These are phyloP conservation scores for Dicrostonyx torquatus DNA, from an alignment of 2,797 vertebrate species.

Conservation along the genomic window DNA sequence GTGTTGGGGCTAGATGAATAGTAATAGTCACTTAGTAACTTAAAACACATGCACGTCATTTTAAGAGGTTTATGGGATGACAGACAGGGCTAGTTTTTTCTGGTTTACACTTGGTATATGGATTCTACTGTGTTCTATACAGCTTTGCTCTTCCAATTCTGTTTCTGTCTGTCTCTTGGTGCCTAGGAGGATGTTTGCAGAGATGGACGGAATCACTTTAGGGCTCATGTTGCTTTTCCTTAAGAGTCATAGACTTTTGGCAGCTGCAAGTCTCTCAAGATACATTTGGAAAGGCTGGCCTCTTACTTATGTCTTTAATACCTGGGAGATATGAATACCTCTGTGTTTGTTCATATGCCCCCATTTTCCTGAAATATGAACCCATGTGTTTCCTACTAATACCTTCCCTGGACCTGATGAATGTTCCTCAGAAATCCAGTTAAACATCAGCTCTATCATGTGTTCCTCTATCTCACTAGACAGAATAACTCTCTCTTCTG, in stretches of 20 bases:
- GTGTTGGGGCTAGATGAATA: background rate
- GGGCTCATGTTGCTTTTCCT: background rate
- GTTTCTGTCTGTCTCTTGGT: background rate
- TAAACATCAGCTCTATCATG: background rate
- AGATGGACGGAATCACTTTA: background rate
- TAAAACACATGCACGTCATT: background rate
- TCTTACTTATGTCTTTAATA: background rate
- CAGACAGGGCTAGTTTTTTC: background rate
- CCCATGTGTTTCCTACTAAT: background rate
- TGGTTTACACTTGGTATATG: background rate
- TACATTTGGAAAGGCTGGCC: background rate
- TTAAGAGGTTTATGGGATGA: constrained; percentile 20
- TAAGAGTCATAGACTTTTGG: background rate
- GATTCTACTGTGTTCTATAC: background rate
- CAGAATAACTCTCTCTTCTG: background rate
- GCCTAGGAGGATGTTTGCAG: background rate
- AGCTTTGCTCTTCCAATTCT: constrained; percentile 31
- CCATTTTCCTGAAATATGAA: background rate
- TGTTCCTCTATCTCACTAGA: background rate
- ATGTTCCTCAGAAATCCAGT: background rate
- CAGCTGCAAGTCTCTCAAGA: background rate
- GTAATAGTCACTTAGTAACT: background rate
- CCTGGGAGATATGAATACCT: background rate
- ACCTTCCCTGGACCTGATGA: background rate
- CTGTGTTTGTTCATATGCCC: background rate